Conservation (phyloP, 1,140 invertebrate genomes). For the Arctopsyche grandis region DNA sequence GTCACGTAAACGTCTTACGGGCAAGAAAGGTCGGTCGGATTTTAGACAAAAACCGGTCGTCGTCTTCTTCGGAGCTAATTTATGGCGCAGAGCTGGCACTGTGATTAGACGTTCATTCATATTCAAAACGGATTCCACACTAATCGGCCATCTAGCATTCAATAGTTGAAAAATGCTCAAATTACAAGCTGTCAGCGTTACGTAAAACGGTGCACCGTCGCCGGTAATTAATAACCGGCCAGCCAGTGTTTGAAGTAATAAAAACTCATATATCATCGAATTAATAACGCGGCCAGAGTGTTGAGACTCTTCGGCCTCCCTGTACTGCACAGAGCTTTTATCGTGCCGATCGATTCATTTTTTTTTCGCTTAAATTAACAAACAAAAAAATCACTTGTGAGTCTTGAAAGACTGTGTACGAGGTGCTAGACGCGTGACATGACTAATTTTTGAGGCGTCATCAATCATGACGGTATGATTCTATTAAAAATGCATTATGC, state of each 20-base stretch:
- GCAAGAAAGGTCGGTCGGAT: too few species aligned
- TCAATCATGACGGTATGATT: too few species aligned
- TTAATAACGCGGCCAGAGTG: constrained; percentile 18
- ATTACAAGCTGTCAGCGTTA: constrained; percentile 38
- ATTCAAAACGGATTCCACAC: constrained; percentile 36
- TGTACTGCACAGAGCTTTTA: too few species aligned
- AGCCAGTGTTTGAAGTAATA: constrained; percentile 10
- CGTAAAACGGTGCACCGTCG: constrained; percentile 24
- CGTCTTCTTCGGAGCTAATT: not conserved
- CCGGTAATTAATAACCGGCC: constrained; percentile 26
- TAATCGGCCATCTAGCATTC: constrained; percentile 25
- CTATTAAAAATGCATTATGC: too few species aligned
- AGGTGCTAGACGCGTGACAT: too few species aligned
- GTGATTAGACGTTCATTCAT: constrained; percentile 39
- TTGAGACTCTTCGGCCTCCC: not conserved
- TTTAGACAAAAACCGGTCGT: too few species aligned
- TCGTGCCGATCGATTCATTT: too few species aligned
- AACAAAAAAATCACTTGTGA: too few species aligned
- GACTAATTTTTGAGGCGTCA: too few species aligned
- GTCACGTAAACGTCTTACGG: not conserved
- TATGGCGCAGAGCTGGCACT: constrained; percentile 4
- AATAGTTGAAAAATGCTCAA: constrained; percentile 33
- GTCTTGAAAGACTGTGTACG: too few species aligned
- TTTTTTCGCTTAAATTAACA: too few species aligned
- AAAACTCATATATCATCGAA: constrained; percentile 34